Evolutionary conservation across 2,888 invertebrate genomes (phyloP), one percentile per base, ranked within the genome.

Genomic region (Cryptocheilus praepositus): DNA sequence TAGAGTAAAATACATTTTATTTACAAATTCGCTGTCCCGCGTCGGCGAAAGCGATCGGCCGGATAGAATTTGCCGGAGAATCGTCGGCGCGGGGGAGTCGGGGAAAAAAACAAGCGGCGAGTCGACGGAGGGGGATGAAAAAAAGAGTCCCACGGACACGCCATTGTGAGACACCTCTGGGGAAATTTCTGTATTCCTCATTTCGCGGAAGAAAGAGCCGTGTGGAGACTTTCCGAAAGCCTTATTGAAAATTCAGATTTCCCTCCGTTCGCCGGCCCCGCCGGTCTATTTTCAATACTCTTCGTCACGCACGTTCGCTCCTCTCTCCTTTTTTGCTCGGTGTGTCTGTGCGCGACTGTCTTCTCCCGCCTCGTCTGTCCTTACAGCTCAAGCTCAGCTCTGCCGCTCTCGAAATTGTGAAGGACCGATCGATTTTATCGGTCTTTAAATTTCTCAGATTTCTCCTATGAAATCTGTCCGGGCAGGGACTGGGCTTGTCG

Each of bases 121-220:
- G 49, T 21, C 15, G 2, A 13, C 18, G 25, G 11, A 55, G 13
- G n/a, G n/a, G 36, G 36, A n/a, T 28, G 51, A 60, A 3, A 15
- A 18, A 54, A 28, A 54, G 28, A 28, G 21, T 45, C 36, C 43
- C 25, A 43, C 18, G 21, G 56, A 54, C 44, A 44, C 49, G 36
- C 60, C 51, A 16, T 60, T 51, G 55, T 36, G 55, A 61, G 53
- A 66, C 60, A 74, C 69, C 80, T 78, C 80, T 61, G 68, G 80
- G 78, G 80, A 80, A 80, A 80, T 80, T 74, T 74, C 70, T 72
- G 60, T 65, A 64, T 71, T 70, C 65, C 67, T 74, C 73, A 66
- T 74, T 70, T 64, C 60, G 51, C 58, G 44, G 19, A 43, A 28
- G 63, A 68, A 71, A 67, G 51, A 61, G 45, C 18, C 25, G 63